Base-by-base conservation (phyloP, 2,888 invertebrate species). In the Pyrrhosoma nymphula region DNA sequence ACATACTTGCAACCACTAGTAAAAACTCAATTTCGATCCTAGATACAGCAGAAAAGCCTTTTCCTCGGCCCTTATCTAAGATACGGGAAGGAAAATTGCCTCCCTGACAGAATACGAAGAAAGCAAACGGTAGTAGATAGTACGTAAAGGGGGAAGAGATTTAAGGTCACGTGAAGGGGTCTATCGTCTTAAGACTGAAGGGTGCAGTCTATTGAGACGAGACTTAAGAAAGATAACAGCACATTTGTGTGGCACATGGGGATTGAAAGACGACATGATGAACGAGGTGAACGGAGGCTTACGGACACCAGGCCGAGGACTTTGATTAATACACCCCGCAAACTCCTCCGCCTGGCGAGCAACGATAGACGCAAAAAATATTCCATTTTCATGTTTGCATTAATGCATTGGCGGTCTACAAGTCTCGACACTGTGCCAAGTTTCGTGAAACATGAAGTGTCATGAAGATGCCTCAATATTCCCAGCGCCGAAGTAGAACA, bases 191-290 rank as follows among this genome's bases (percentile, higher is more conserved):
- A 8, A 26, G 23, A n/a, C 69, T 69, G 69, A 69, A 69, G 23
- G n/a, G 69, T 26, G 69, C 26, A 12, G 69, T 8, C n/a, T 20
- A 69, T 69, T 69, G 69, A 69, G 26, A 10, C 60, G 10, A 26
- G 26, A 26, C 20, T 26, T 69, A 26, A 69, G 69, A 69, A 69
- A 69, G 69, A 69, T 69, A 69, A 69, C 69, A 10, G 69, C 69
- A n/a, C 23, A n/a, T 69, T 69, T n/a, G 69, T 69, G n/a, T 10
- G 69, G 69, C 69, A n/a, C 47, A 47, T 10, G 47, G n/a, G 69
- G 69, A 69, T 69, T 69, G 69, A 69, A 69, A 69, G 69, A 69
- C 69, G 69, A 69, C 69, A 26, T 69, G 69, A 69, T 69, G 69
- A 26, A 69, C 69, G 69, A 69, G 69, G 69, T 23, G n/a, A 26